phyloP scores from a whole-genome alignment of 2,888 invertebrate species.

The Orchestes rusci region DNA sequence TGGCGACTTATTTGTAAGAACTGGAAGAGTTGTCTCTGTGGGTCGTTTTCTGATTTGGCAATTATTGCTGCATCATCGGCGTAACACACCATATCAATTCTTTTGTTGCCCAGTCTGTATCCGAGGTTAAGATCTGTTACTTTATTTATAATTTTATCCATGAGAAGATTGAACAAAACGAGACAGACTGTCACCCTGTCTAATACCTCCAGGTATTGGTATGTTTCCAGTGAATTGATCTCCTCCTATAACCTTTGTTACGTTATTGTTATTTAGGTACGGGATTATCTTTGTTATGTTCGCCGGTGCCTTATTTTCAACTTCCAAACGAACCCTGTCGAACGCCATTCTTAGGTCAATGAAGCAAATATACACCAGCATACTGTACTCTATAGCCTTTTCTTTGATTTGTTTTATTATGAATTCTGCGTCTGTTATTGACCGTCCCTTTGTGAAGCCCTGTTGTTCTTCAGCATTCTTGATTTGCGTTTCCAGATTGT shows the following conservation, averaged over 20 bases:
- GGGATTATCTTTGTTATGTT: not conserved
- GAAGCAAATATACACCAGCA: slow-evolving; percentile 2
- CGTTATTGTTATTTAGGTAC: not conserved
- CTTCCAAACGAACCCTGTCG: not conserved
- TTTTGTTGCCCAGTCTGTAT: no score
- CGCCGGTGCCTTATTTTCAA: not conserved
- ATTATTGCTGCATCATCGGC: not conserved
- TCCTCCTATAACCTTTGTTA: not conserved
- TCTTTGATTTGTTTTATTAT: slow-evolving; percentile 1
- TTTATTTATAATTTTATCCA: no score
- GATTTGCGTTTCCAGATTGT: slow-evolving; percentile 6
- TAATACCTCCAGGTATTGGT: not conserved
- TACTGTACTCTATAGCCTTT: slow-evolving; percentile 1
- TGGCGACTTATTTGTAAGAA: no score
- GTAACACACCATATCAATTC: not conserved
- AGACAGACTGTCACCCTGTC: slow-evolving; percentile 1
- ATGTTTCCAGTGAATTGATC: not conserved
- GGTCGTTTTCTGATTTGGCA: not conserved
- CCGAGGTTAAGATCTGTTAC: no score
- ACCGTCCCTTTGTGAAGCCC: not conserved
- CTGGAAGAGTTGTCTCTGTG: no score
- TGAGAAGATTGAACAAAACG: slow-evolving; percentile 4
- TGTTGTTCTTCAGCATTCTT: slow-evolving; percentile 5
- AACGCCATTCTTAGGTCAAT: slow-evolving; percentile 7
- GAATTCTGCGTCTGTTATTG: not conserved